These are phyloP conservation scores for Copsychus sechellarum DNA, from an alignment of 2,113 vertebrate species.

Conservation along the genomic window DNA sequence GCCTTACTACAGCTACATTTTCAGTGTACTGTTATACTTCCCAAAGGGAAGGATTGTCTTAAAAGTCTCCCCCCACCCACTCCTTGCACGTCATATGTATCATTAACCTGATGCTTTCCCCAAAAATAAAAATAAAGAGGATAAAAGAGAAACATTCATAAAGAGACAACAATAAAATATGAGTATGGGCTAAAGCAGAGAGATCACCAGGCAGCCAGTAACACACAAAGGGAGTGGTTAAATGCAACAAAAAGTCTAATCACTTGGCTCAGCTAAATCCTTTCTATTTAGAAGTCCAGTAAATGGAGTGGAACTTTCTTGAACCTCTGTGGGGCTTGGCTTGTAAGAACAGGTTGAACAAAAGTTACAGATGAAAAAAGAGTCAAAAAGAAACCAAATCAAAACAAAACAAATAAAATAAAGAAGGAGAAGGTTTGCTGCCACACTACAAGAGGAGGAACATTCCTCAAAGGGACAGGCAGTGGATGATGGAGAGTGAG, in stretches of 20 bases:
- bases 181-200: not conserved
- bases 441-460: not conserved
- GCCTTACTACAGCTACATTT: not conserved
- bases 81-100: not conserved
- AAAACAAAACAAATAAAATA: no score
- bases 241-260: conserved; percentile 15
- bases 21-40: conserved; percentile 28
- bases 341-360: conserved; percentile 10
- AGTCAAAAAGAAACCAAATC: not conserved
- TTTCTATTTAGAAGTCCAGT: conserved; percentile 47
- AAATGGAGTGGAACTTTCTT: conserved; percentile 55
- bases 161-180: not conserved
- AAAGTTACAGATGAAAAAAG: conserved; percentile 1
- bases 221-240: not conserved
- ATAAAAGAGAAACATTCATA: not conserved
- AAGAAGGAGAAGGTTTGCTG: not conserved
- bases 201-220: not conserved
- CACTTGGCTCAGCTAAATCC: conserved; percentile 3
- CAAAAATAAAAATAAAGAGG: not conserved
- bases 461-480: not conserved
- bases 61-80: not conserved
- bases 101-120: not conserved
- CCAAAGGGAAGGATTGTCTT: conserved; percentile 23
- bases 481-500: not conserved
- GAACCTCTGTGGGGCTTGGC: not conserved